phyloP scores from a whole-genome alignment of 2,888 invertebrate species.

The Petrolisthes cinctipes region DNA sequence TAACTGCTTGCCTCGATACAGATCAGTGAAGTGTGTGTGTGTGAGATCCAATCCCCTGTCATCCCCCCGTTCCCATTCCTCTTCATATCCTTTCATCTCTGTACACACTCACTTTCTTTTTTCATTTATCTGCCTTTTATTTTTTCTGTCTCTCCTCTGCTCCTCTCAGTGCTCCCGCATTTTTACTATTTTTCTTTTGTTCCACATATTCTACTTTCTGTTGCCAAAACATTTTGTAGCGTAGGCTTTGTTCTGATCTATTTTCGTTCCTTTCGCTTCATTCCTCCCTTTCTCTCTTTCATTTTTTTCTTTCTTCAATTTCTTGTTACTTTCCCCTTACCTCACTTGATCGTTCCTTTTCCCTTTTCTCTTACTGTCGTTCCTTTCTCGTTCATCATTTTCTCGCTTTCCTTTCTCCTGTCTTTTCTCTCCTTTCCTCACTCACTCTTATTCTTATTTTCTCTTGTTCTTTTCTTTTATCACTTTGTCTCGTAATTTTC shows the following conservation, averaged over 20 bases:
- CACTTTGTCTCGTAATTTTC: neutral
- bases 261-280: neutral
- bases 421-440: neutral
- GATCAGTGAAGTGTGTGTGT: too few relatives aligned
- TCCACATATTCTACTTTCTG: too few relatives aligned
- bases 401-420: neutral
- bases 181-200: too few relatives aligned
- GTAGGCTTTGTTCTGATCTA: too few relatives aligned
- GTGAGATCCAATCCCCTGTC: neutral
- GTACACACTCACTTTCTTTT: neutral
- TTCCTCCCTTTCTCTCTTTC: neutral
- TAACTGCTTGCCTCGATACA: too few relatives aligned
- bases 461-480: conserved; percentile 13
- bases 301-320: too few relatives aligned
- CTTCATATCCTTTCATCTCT: neutral
- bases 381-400: neutral
- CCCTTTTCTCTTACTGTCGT: neutral
- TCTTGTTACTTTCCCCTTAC: neutral
- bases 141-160: neutral
- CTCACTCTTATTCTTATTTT: neutral
- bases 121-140: neutral
- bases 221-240: too few relatives aligned
- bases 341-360: neutral
- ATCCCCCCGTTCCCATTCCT: neutral
- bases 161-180: too few relatives aligned